These are phyloP conservation scores for Tetranychus urticae DNA, from an alignment of 1,140 invertebrate species.

Conservation along the genomic window DNA sequence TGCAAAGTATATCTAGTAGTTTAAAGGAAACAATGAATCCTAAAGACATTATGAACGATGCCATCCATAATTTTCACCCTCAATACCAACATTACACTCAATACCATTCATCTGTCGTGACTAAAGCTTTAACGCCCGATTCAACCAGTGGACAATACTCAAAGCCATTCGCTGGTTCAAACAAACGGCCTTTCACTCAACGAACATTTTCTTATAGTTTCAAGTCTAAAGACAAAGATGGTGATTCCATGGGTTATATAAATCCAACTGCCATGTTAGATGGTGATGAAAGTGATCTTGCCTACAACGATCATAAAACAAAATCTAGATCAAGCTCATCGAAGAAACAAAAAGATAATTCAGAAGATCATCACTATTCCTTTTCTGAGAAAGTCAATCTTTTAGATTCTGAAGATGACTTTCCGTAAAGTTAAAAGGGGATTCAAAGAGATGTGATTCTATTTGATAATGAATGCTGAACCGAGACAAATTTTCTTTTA, in stretches of 20 bases:
- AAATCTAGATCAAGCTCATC: constrained; percentile 2
- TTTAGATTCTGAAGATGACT: constrained; percentile 86
- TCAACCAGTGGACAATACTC: neutral
- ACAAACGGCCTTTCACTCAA: too few relatives aligned
- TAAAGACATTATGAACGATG: constrained; percentile 99
- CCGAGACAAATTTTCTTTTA: too few relatives aligned
- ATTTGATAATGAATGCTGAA: too few relatives aligned
- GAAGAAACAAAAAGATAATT: constrained; percentile 16
- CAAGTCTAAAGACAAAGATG: neutral
- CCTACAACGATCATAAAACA: neutral
- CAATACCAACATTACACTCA: constrained; percentile 99
- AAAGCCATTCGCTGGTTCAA: too few relatives aligned
- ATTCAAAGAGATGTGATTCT: too few relatives aligned
- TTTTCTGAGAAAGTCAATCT: constrained; percentile 91
- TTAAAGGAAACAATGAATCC: constrained; percentile 99
- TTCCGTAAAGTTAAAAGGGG: constrained; percentile 34
- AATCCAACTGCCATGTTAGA: neutral
- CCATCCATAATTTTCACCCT: constrained; percentile 99
- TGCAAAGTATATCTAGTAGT: constrained; percentile 96
- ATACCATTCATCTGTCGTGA: constrained; percentile 30
- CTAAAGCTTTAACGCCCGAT: constrained; percentile 1
- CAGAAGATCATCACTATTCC: neutral
- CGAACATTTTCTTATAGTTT: too few relatives aligned
- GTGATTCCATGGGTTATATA: neutral
- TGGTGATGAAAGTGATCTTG: neutral